phyloP scores from a whole-genome alignment of 2,797 vertebrate genomes.

The Coregonus ussuriensis region DNA sequence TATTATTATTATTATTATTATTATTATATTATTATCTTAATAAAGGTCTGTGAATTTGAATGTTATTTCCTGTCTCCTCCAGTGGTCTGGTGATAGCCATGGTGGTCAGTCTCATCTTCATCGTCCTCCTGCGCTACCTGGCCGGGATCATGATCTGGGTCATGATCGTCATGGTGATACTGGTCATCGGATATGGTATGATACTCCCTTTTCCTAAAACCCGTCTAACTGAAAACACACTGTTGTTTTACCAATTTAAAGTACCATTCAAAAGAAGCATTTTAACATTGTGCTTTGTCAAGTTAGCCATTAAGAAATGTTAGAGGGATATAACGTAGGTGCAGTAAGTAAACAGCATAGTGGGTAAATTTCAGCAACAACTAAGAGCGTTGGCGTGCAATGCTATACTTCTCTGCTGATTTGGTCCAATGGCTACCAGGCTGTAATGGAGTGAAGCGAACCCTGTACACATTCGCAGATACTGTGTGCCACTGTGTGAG shows the following conservation, averaged over 20 bases:
- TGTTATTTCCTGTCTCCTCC: slow-evolving; percentile 12
- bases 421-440: too few species aligned
- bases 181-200: slow-evolving; percentile 90
- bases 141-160: slow-evolving; percentile 93
- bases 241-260: background rate
- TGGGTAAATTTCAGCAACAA: too few species aligned
- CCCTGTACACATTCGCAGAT: too few species aligned
- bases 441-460: too few species aligned
- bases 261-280: background rate
- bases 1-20: too few species aligned
- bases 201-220: background rate
- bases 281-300: too few species aligned
- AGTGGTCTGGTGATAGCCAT: slow-evolving; percentile 72
- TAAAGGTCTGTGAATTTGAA: slow-evolving; percentile 41
- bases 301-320: too few species aligned
- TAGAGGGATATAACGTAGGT: too few species aligned
- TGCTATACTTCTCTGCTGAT: too few species aligned
- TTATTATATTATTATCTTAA: slow-evolving; percentile 70
- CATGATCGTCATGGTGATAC: slow-evolving; percentile 88
- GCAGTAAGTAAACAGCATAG: too few species aligned
- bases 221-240: background rate
- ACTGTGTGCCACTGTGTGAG: too few species aligned
- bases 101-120: slow-evolving; percentile 88
- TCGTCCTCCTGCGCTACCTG: slow-evolving; percentile 87
- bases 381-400: too few species aligned